These are phyloP conservation scores for Mimas tiliae DNA, from an alignment of 2,888 invertebrate species.

Conservation along the genomic window DNA sequence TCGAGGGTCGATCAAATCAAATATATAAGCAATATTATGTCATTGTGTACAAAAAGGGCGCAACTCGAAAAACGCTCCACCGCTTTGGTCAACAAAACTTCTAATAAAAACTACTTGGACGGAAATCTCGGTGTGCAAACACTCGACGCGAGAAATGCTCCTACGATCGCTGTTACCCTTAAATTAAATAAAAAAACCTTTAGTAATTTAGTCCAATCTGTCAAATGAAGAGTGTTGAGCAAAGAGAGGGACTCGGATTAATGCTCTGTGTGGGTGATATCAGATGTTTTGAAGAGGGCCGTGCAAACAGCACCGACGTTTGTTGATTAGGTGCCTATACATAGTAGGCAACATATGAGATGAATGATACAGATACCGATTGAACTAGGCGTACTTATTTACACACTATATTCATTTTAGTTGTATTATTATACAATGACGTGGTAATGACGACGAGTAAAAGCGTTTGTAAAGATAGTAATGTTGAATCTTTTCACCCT, in stretches of 20 bases:
- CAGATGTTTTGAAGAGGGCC: constrained; percentile 61
- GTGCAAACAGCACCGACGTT: constrained; percentile 39
- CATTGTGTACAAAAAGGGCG: constrained; percentile 67
- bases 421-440: neutral
- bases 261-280: constrained; percentile 71
- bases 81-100: constrained; percentile 70
- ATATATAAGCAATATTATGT: constrained; percentile 76
- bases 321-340: constrained; percentile 38
- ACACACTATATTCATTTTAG: neutral
- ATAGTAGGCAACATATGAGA: constrained; percentile 5
- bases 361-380: constrained; percentile 10
- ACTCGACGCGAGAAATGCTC: constrained; percentile 57
- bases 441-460: neutral
- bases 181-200: constrained; percentile 82
- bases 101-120: constrained; percentile 81
- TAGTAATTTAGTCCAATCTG: constrained; percentile 81
- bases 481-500: too few species aligned
- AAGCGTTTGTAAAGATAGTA: too few species aligned
- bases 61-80: constrained; percentile 56
- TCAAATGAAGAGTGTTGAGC: constrained; percentile 83
- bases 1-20: constrained; percentile 69
- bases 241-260: constrained; percentile 79
- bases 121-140: constrained; percentile 62
- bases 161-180: constrained; percentile 69
- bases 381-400: neutral